Evolutionary conservation across 2,888 invertebrate genomes (phyloP), one percentile per base, ranked within the genome.

Genomic region (Trachelus troglodyta): DNA sequence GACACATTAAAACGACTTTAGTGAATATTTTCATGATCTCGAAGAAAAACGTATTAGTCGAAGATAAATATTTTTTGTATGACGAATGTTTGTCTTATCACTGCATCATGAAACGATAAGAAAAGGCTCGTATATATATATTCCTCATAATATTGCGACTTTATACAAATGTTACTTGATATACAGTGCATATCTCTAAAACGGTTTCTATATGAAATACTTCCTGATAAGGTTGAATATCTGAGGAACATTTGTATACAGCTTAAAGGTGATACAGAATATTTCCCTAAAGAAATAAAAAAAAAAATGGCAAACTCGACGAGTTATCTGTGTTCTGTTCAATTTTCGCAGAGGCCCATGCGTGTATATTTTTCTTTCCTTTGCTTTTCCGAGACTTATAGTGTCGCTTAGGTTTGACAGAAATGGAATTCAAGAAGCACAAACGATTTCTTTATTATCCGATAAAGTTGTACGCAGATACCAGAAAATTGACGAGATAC

Each of bases 221-320:
- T 56, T 56, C 6, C 23, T 56, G 56, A 56, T 23, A 56, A 56
- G 56, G 56, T 23, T 56, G 23, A 56, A 56, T 56, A 56, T 56
- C 23, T 23, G 56, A 23, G 23, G 56, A 56, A 56, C 56, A 56
- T 56, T 56, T 56, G 23, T 56, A 56, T 56, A 56, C 9, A 23
- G 23, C 9, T 23, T 56, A 56, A 6, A 23, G 56, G 23, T 23
- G 23, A 56, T 56, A 9, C 23, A 56, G 23, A 56, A 56, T 56
- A 23, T 56, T 23, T 4, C 23, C 23, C 56, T 23, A 23, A 56
- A 23, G 23, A 56, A 23, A 23, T 56, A 37, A 35, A 56, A 56
- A 40, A n/a, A 40, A 76, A 75, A 75, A 69, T 68, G 34, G 33
- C 56, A 56, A 34, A 30, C 69, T 34, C 34, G 34, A 40, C n/a